Evolutionary conservation across 2,888 invertebrate species (phyloP).

Genomic region (Tinea trinotella): DNA sequence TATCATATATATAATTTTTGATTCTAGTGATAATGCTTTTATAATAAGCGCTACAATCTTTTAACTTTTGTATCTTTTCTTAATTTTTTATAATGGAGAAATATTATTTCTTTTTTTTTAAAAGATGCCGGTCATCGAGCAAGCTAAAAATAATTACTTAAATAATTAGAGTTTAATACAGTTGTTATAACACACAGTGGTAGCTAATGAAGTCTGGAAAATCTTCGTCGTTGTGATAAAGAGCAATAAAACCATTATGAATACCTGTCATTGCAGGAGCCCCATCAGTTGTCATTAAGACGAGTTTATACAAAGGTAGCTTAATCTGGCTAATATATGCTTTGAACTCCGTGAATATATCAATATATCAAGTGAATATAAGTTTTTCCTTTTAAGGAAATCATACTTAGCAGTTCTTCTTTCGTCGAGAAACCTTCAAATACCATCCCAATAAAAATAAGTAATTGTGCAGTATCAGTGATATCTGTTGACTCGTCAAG

Average conservation of each 20-base stretch:
- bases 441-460: constrained; percentile 26
- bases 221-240: constrained; percentile 25
- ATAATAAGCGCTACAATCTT: too few species aligned
- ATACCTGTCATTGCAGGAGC: constrained; percentile 25
- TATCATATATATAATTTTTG: too few species aligned
- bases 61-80: too few species aligned
- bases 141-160: too few species aligned
- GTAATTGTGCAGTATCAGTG: constrained; percentile 26
- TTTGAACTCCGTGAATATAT: constrained; percentile 21
- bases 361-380: constrained; percentile 23
- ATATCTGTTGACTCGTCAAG: constrained; percentile 26
- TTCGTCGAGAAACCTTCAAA: constrained; percentile 26
- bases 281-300: constrained; percentile 26
- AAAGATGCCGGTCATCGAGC: too few species aligned
- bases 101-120: too few species aligned
- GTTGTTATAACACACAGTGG: constrained; percentile 25
- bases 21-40: too few species aligned
- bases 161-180: too few species aligned
- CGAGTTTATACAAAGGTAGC: constrained; percentile 26
- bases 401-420: constrained; percentile 25
- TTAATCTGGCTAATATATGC: constrained; percentile 23
- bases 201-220: constrained; percentile 25
- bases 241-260: constrained; percentile 25
- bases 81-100: too few species aligned
- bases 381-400: constrained; percentile 26